Conservation (phyloP, 2,797 vertebrate species). For the Parauchenoglanis ngamensis region DNA sequence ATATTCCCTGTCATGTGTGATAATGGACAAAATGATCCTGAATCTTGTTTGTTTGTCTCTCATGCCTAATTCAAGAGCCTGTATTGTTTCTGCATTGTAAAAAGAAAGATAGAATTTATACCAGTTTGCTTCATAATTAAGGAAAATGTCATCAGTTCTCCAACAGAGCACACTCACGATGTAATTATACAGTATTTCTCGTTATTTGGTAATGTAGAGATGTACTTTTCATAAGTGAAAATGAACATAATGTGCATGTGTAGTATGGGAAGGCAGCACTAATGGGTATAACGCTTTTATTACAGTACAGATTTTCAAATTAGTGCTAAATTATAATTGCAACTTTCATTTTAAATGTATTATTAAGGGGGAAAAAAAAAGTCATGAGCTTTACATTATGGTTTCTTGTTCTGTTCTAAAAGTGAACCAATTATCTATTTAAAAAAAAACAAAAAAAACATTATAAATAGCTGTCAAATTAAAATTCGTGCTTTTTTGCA, state of each 20-base stretch:
- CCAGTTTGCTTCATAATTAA: neutral
- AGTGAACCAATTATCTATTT: neutral
- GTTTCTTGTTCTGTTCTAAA: neutral
- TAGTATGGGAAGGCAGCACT: neutral
- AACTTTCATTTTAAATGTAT: neutral
- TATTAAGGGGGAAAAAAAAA: neutral
- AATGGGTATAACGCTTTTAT: neutral
- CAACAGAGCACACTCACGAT: neutral
- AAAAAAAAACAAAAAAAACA: too few species aligned
- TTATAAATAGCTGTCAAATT: neutral
- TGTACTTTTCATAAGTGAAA: neutral
- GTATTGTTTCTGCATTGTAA: neutral
- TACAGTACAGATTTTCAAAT: neutral
- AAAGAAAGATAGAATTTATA: neutral
- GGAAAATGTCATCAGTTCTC: slow-evolving; percentile 9
- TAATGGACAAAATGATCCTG: neutral
- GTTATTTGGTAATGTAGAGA: neutral
- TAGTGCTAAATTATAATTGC: neutral
- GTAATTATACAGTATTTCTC: neutral
- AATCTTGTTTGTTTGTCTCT: neutral
- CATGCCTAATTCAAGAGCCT: neutral
- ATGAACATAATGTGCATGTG: neutral
- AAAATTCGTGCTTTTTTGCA: neutral
- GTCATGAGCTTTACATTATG: neutral
- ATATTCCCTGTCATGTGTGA: neutral